Evolutionary conservation across 2,113 vertebrate species (phyloP).

Genomic region (Pteruthius melanotis): DNA sequence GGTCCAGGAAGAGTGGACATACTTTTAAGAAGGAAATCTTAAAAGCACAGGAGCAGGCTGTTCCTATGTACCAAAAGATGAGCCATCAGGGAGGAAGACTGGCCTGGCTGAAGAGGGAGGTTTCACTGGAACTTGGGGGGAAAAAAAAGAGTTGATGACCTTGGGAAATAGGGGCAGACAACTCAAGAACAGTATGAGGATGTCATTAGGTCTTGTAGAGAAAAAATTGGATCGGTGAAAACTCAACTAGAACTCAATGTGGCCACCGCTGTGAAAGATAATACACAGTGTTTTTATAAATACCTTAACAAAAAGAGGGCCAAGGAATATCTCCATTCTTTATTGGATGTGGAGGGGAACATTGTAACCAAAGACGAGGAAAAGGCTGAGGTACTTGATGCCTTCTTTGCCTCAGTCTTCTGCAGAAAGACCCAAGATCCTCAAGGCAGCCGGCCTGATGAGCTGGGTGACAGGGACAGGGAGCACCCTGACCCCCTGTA

Average conservation of each 20-base stretch:
- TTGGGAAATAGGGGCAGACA: neutral
- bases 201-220: neutral
- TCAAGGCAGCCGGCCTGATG: neutral
- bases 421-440: fast-evolving
- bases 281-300: neutral
- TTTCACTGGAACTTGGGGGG: neutral
- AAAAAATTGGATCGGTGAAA: neutral
- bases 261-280: fast-evolving
- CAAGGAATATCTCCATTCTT: neutral
- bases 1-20: neutral
- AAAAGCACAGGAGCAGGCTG: neutral
- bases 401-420: neutral
- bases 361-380: neutral
- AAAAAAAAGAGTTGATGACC: neutral
- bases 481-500: neutral
- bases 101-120: neutral
- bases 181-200: neutral
- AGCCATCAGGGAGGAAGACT: neutral
- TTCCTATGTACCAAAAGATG: neutral
- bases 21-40: neutral
- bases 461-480: neutral
- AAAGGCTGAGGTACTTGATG: neutral
- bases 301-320: neutral
- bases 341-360: neutral
- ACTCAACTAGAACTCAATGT: neutral